Base-by-base conservation (phyloP, 2,888 invertebrate genomes). In the Ryuthela nishihirai region DNA sequence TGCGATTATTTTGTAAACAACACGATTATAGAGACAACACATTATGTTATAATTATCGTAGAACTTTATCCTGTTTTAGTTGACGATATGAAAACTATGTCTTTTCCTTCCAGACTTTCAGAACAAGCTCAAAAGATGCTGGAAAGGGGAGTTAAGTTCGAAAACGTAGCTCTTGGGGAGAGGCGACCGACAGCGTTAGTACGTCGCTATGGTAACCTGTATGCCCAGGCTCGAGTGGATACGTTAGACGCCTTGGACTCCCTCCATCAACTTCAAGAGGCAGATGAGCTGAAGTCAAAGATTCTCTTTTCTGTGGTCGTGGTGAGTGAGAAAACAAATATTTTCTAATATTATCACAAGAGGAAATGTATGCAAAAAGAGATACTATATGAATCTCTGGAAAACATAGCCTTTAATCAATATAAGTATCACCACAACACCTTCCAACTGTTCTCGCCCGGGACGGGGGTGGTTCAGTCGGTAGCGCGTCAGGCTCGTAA, bases 271-370 rank as follows among this genome's bases (percentile, higher is more conserved):
- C 81, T 97, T 53, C 81, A 83, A 50, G 86, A 88, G 66, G 87
- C 88, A 12, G 85, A 88, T 58, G 90, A 91, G 71, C 81, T 97
- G 65, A 95, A 97, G 78, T 85, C 87, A 69, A 97, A 95, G 80
- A 89, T 97, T 67, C 82, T 97, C 65, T 95, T 95, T 78, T 95
- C 94, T 56, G 89, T 94, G 55, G 85, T 93, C 68, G 95, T 95
- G 78, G 95, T 95, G 77, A 85, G 89, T 71, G n/a, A 15, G 9
- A 7, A n/a, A n/a, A n/a, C n/a, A n/a, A n/a, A n/a, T n/a, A n/a
- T n/a, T n/a, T n/a, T n/a, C n/a, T n/a, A n/a, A n/a, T n/a, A n/a
- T n/a, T n/a, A n/a, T n/a, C n/a, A n/a, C n/a, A n/a, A n/a, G n/a
- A n/a, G n/a, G n/a, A n/a, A n/a, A n/a, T n/a, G n/a, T n/a, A n/a